Conservation (phyloP, 2,888 invertebrate species). For the Orthosia gracilis region DNA sequence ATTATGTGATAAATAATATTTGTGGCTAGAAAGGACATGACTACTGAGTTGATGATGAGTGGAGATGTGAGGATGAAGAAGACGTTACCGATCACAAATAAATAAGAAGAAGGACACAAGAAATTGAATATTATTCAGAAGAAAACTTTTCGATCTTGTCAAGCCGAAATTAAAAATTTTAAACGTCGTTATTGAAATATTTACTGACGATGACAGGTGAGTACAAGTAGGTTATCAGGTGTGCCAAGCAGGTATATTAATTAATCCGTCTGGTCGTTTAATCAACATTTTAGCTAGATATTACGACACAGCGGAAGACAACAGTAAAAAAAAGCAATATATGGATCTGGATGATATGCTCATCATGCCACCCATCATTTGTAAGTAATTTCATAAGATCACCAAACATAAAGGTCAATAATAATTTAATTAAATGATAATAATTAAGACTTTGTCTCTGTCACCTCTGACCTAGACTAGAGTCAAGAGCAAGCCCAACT, state of each 20-base stretch:
- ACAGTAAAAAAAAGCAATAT: neutral
- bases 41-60: neutral
- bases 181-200: neutral
- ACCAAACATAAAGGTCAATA: neutral
- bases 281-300: neutral
- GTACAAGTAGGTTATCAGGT: neutral
- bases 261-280: neutral
- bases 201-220: neutral
- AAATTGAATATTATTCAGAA: too few species aligned
- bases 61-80: neutral
- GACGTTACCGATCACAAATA: neutral
- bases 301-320: neutral
- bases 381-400: neutral
- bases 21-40: neutral
- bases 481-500: too few species aligned
- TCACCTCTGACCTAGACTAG: too few species aligned
- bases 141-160: neutral
- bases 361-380: too few species aligned
- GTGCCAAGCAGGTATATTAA: slow-evolving; percentile 9
- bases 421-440: too few species aligned
- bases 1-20: neutral
- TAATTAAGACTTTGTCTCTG: too few species aligned
- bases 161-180: too few species aligned
- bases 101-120: neutral
- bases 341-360: too few species aligned